Percentiles rank a stretch among this genome's conserved stretches.
Evolutionary conservation across 2,113 vertebrate species (phyloP).

Genomic region (Bubo scandiacus): DNA sequence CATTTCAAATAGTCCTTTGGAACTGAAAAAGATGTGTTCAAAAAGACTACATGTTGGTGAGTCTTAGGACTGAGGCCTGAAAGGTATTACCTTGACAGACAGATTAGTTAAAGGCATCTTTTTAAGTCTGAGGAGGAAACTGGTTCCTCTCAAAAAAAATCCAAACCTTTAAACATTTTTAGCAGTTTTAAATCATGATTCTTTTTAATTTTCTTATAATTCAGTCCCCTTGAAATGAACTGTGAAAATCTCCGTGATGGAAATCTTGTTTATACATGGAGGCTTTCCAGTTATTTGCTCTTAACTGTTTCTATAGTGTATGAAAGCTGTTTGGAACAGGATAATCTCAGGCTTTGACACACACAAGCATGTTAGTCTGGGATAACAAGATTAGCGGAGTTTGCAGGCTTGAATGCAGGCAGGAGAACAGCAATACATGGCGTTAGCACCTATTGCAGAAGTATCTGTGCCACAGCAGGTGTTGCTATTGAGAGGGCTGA

Average conservation of each 20-base stretch:
- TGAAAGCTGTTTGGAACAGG: conserved; percentile 6
- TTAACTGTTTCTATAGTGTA: conserved; percentile 7
- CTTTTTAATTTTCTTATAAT: not conserved
- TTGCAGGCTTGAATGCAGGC: not conserved
- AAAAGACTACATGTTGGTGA: not conserved
- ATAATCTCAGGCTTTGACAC: conserved; percentile 48
- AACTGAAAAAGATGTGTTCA: not conserved
- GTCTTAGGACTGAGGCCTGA: not conserved
- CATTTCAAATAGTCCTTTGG: not conserved
- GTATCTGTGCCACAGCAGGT: not conserved
- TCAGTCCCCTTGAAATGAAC: not conserved
- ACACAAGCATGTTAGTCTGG: conserved; percentile 11
- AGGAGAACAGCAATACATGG: not conserved
- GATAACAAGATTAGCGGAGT: conserved; percentile 32
- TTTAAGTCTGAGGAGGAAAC: not conserved
- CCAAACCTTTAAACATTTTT: not conserved
- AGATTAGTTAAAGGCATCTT: not conserved
- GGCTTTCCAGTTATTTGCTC: conserved; percentile 32
- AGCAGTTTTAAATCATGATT: not conserved
- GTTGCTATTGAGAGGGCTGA: not conserved
- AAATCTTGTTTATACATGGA: not conserved
- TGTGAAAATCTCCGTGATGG: not conserved
- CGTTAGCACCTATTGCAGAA: not conserved
- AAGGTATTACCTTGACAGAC: not conserved
- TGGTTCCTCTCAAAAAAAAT: not conserved